Evolutionary conservation across 1,140 invertebrate genomes (phyloP).

Genomic region (Drosophila trapezifrons): DNA sequence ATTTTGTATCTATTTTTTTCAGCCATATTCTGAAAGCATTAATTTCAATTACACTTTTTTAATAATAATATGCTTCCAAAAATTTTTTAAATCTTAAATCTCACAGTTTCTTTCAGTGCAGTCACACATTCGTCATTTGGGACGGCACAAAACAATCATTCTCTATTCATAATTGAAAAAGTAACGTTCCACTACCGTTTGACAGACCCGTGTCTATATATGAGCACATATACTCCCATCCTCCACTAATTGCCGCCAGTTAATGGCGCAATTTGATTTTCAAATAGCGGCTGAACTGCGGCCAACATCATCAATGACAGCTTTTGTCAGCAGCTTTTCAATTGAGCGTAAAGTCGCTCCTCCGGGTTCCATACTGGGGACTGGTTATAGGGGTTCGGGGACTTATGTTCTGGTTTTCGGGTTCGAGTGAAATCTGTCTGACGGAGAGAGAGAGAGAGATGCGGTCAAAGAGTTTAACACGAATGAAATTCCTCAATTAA

Average conservation of each 20-base stretch:
- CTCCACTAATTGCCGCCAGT: conserved; percentile 72
- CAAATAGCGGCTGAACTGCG: conserved; percentile 51
- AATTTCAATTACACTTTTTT: too few relatives aligned
- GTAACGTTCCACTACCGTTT: conserved; percentile 76
- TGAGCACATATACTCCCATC: conserved; percentile 9
- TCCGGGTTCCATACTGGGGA: conserved; percentile 7
- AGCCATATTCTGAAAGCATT: too few relatives aligned
- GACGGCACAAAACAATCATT: conserved; percentile 68
- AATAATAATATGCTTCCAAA: too few relatives aligned
- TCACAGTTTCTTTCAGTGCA: conserved; percentile 22
- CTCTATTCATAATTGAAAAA: conserved; percentile 81
- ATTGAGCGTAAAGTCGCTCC: conserved; percentile 48
- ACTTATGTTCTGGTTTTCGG: conserved; percentile 39
- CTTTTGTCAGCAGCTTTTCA: conserved; percentile 82
- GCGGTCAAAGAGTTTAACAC: conserved; percentile 81
- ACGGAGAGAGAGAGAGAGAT: conserved; percentile 53
- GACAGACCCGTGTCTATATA: conserved; percentile 48
- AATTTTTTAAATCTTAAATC: neutral
- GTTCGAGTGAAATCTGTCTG: conserved; percentile 51
- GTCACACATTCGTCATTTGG: conserved; percentile 43
- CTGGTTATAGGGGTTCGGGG: conserved; percentile 9
- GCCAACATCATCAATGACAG: conserved; percentile 72
- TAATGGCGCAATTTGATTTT: conserved; percentile 81
- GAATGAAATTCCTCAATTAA: conserved; percentile 78
- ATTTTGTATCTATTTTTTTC: too few relatives aligned